Base-by-base conservation (phyloP, 1,140 invertebrate species). In the Tachypleus tridentatus region DNA sequence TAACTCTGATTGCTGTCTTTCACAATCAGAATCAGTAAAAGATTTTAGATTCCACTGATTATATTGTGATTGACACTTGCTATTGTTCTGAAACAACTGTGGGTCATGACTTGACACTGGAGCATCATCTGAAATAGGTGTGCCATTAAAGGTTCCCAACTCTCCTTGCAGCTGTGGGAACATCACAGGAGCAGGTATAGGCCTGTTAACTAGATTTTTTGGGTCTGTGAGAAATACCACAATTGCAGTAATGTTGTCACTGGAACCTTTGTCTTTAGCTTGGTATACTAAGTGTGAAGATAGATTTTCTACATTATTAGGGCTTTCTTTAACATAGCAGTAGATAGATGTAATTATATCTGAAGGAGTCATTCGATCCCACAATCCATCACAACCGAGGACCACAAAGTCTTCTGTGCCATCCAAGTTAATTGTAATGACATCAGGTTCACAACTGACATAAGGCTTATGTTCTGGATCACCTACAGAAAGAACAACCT, bases 381-480 rank as follows among this genome's bases (percentile, higher is more conserved):
- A 97, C 6, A 97, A 78, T 3, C 95, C 95, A 78, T 98, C 95
- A 77, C 89, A 93, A 5, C 86, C 93, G 51, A 98, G 75, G 57
- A 97, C 84, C 4, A 97, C 74, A 75, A 96, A 97, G 75, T 98
- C 93, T 74, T 97, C 93, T 10, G 82, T 82, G 0, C 88, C 89
- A 68, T 89, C 86, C 52, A 96, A 75, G 56, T 82, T 77, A 65
- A 93, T 79, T 58, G 82, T 80, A 3, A 78, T 81, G 11, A 93
- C 82, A 73, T 97, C 94, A 1, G 94, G 92, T 64, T 89, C 86
- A 11, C 85, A 85, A 57, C 84, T 89, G 59, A 97, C 85, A 74
- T 82, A 91, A 3, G 87, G 91, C 77, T 94, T 94, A 77, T 89
- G 87, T 63, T 83, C 81, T 50, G 80, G 77, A 77, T 95, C 91